Conservation (phyloP, 2,113 vertebrate species). For the rat (Rattus norvegicus) region DNA sequence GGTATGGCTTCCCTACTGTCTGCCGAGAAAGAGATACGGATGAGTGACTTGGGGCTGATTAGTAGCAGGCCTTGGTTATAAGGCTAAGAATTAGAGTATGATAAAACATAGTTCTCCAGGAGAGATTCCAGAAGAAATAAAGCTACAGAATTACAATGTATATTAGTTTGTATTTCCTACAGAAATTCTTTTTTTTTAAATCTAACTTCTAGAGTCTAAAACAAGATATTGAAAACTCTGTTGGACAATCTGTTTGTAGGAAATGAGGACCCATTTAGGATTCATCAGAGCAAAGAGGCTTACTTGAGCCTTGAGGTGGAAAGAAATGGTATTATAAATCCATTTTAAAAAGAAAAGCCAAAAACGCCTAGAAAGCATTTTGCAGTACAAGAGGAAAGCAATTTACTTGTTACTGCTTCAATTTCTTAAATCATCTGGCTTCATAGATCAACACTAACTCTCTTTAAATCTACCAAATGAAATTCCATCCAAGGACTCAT, state of each 20-base stretch:
- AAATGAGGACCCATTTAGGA: constrained; percentile 77
- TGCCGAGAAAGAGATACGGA: constrained; percentile 43
- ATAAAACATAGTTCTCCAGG: not conserved
- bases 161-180: constrained; percentile 65
- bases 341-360: constrained; percentile 77
- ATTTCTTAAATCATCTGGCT: constrained; percentile 81
- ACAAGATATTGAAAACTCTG: constrained; percentile 64
- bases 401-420: constrained; percentile 79
- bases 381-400: constrained; percentile 77
- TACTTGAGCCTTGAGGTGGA: constrained; percentile 72
- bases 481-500: constrained; percentile 74
- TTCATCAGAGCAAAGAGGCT: constrained; percentile 74
- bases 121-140: constrained; percentile 48
- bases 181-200: constrained; percentile 55
- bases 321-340: constrained; percentile 77
- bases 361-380: constrained; percentile 75
- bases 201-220: constrained; percentile 26
- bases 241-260: constrained; percentile 72
- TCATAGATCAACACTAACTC: constrained; percentile 79
- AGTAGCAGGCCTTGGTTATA: not conserved
- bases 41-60: not conserved
- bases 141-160: constrained; percentile 16
- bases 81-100: not conserved
- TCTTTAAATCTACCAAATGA: constrained; percentile 80
- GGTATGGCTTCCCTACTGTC: not conserved